Base-by-base conservation (phyloP, 2,888 invertebrate species). In the Diarsia dahlii region DNA sequence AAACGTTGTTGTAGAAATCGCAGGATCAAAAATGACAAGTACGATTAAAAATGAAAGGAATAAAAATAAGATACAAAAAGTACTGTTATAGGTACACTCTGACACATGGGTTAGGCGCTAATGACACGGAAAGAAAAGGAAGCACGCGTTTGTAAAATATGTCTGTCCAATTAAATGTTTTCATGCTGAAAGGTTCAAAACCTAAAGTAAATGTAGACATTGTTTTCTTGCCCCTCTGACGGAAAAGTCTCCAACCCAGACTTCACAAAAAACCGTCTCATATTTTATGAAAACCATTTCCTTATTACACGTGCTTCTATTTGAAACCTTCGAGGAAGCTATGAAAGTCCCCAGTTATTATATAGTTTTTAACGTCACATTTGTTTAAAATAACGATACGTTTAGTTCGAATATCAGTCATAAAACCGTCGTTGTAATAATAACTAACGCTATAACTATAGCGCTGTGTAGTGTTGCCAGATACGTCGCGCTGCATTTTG, bases 371-470 rank as follows among this genome's bases (percentile, higher is more conserved):
- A 89, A 78, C 90, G 89, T 90, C 89, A 88, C 89, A 89, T 93
- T 92, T 91, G 92, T 93, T 92, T 91, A 90, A 90, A 91, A 89
- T 91, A 91, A 89, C 90, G 87, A 87, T 89, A 88, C 87, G 85
- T 89, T 90, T 84, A 83, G 90, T 90, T 92, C 88, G 87, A 91
- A 91, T 92, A 92, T 92, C 90, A 89, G 86, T 88, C 91, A 91
- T 94, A 93, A 94, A 94, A 89, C 90, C 90, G 90, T 92, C 91
- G 90, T 84, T 90, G 83, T 90, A 91, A 91, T 93, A 92, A 93
- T 93, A 93, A 92, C 90, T 78, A 74, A 89, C 85, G 84, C 85
- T 87, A 88, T 91, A 87, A 88, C 87, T 89, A 86, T 88, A 87
- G 82, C 65, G 20, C 45, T 23, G 80, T 81, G 84, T 84, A 71